Base-by-base conservation (phyloP, 2,797 vertebrate species). In the Falco cherrug region DNA sequence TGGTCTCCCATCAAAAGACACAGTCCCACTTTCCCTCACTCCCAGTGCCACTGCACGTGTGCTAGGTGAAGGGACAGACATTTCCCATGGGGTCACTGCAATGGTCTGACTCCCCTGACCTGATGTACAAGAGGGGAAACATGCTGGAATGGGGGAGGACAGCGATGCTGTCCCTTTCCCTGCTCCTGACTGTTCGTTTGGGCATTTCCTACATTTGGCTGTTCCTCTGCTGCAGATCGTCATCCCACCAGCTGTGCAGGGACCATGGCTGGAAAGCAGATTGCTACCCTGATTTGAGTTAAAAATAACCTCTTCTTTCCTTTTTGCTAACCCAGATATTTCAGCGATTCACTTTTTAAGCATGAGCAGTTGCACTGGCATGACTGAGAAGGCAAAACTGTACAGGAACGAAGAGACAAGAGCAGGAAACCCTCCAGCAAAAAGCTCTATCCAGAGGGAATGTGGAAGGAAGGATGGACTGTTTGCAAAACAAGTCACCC, bases 351-450 rank as follows among this genome's bases (percentile, higher is more conserved):
- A 4, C 16, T 85, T 92, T 92, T 33, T 31, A 76, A 91, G 90
- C 6, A 0, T 10, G 47, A 97, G 43, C 80, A 47, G 28, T 95
- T 81, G 57, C 4, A 4, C 77, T 86, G 89, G 65, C 88, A 88
- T 0, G 0, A 28, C 68, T 19, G 65, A 76, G 57, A 84, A 45
- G 33, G 85, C 76, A 77, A 82, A 93, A 76, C 43, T 56, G 31
- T 53, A 54, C 53, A 73, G 67, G 39, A 93, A 76, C 5, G 54
- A 74, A 45, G 28, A 74, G 45, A 64, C 18, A 61, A 37, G 83
- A 89, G 74, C 88, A 94, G 93, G 90, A 96, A 96, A 83, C 70
- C 84, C 86, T 95, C 48, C 84, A 84, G 95, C 67, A 89, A 87
- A 84, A 84, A 37, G 31, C 35, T 92, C 59, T 67, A 65, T 83